Evolutionary conservation across 2,797 vertebrate genomes (phyloP).

Genomic region (Anguilla pacifica): DNA sequence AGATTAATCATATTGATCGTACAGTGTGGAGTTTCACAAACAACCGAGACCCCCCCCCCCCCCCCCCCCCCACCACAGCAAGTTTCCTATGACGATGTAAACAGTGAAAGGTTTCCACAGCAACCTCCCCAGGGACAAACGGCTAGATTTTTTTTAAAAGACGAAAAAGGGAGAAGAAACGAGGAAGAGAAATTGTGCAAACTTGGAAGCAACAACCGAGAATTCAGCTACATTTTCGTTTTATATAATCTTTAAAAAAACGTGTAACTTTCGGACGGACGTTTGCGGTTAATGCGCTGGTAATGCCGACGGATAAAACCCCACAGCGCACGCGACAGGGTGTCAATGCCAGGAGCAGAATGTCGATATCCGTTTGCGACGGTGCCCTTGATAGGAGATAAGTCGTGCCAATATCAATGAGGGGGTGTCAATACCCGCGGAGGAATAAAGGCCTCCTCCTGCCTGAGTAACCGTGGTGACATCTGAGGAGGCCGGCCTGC

Average conservation of each 20-base stretch:
- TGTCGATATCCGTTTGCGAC: slow-evolving; percentile 74
- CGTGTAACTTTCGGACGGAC: background rate
- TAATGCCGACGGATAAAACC: slow-evolving; percentile 19
- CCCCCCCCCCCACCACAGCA: slow-evolving; percentile 19
- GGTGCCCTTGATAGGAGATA: slow-evolving; percentile 71
- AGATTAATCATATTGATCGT: slow-evolving; percentile 78
- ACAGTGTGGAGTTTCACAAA: slow-evolving; percentile 69
- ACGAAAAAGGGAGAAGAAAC: background rate
- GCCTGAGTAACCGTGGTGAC: slow-evolving; percentile 56
- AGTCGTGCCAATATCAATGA: slow-evolving; percentile 80
- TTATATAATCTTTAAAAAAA: background rate
- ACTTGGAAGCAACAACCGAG: background rate
- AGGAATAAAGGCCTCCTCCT: slow-evolving; percentile 56
- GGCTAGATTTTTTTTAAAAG: background rate
- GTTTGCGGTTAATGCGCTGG: background rate
- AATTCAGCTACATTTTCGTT: background rate
- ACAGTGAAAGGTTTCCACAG: slow-evolving; percentile 8
- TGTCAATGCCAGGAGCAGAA: slow-evolving; percentile 72
- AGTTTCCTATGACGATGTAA: slow-evolving; percentile 17
- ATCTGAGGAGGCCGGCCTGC: slow-evolving; percentile 52
- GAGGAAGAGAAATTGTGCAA: background rate
- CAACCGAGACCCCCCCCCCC: background rate
- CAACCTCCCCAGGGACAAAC: background rate
- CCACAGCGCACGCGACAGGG: slow-evolving; percentile 56
- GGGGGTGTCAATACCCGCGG: slow-evolving; percentile 71